Base-by-base conservation (phyloP, 92 coral and sea anemone genomes). In the Siderastrea radians region DNA sequence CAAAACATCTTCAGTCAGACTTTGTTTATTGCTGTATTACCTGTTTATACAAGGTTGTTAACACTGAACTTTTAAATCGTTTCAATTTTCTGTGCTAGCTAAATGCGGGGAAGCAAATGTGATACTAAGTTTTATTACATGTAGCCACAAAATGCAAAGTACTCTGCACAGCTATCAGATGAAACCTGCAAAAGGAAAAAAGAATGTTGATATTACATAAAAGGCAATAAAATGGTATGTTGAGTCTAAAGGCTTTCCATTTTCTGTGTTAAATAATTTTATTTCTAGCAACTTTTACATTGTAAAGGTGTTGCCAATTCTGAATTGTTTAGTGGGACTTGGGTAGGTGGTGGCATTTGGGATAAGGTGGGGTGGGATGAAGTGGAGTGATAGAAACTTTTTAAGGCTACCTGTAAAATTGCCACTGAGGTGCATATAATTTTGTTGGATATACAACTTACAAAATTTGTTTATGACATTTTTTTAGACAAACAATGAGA, bases 61-160 rank as follows among this genome's bases (percentile, higher is more conserved):
- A 44, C 11, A 12, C 46, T 17, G 44, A 38, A 17, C 71, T 66
- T 66, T 66, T 17, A 11, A 66, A 66, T 17, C 5, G 48, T 66
- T 38, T 26, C 38, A 26, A 26, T 26, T 26, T 26, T 26, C 38
- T 0, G 38, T 26, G 38, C 38, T 26, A 26, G 46, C 47, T 66
- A 26, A 17, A 66, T 11, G 13, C 3, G 19, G 45, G 10, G 47
- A 66, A 66, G 46, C 3, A 5, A 17, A 17, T 6, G 48, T 1
- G 45, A 26, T 17, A 66, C 71, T 66, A 1, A 6, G 9, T 62
- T 9, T 6, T 51, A 8, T 68, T 58, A 82, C 62, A 68, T 47
- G 17, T 82, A 82, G 49, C 78, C 86, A 82, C 86, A 82, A 51
- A 1, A 69, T 66, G 78, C 61, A 55, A 82, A 54, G 51, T 49